Base-by-base conservation (phyloP, 2,113 vertebrate genomes). In the Empidonax traillii region DNA sequence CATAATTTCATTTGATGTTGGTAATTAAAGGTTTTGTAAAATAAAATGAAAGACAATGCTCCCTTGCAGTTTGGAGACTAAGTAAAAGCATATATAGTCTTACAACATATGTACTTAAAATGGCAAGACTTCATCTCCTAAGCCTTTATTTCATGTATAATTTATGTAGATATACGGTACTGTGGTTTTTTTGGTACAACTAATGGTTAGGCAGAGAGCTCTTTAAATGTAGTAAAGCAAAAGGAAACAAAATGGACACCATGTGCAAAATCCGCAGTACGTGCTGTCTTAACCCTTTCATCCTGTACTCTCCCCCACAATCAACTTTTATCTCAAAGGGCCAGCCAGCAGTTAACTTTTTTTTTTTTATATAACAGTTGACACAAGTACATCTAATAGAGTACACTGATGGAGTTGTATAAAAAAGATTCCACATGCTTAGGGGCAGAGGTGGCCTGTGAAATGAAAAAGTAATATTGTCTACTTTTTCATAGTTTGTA, bases 21-120 rank as follows among this genome's bases (percentile, higher is more conserved):
- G 82, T 90, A 97, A 96, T 93, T 56, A 90, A 93, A 90, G 73
- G 61, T 92, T 94, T 92, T 86, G 72, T 59, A 92, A 96, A 95
- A 94, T 88, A 80, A 93, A 95, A 90, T 94, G 30, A 93, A 86
- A 94, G 78, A 73, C 59, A 91, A 90, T 1, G 1, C 17, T 94
- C 41, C 63, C 47, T 88, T 90, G 31, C 58, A 84, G 65, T 86
- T 74, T 78, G 73, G 58, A 89, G 33, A 81, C 31, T n/a, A 78
- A 89, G 81, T 31, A 77, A 90, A 93, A 88, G 61, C 55, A 84
- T 62, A 68, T 37, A 87, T 43, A 95, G 44, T 72, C 95, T 89
- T 92, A 78, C 17, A 93, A 90, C 22, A 39, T 55, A 74, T 79
- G 9, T 55, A 93, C 44, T 94, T 93, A 87, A 90, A 80, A 39